Evolutionary conservation across 2,888 invertebrate genomes (phyloP), one percentile per base, ranked within the genome.

Genomic region (Reticulitermes lucifugus): DNA sequence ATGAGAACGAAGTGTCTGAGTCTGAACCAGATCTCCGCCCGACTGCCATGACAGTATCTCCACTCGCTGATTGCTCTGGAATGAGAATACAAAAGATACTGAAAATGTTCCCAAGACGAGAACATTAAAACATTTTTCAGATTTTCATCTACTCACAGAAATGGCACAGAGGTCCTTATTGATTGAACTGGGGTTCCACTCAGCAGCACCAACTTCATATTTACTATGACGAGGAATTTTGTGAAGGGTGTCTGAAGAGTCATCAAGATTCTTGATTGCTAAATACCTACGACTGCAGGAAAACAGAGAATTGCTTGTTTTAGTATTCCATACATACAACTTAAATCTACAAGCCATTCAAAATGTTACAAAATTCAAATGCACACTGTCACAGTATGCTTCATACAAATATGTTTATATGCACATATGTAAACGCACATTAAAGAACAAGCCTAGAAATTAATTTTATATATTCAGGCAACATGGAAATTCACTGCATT

Each of bases 121-220:
- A 35, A 22, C 6, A 14, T 18, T 21, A 29, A 73, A 3, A 73
- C 73, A n/a, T 18, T 25, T 35, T 25, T 25, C 14, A 35, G 22
- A 73, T 22, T 14, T 25, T 73, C 21, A 55, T 14, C 14, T 55
- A 91, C 93, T 93, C 91, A 98, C 98, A 86, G 98, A 97, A 88
- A 98, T 96, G 79, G 97, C 97, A 91, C 97, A 97, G 55, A 96
- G 92, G 89, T 96, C 95, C 89, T 94, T 94, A 85, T 96, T 95
- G 83, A 94, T 93, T 84, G 94, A 92, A 71, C 95, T 96, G 83
- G 96, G 97, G 90, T 97, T 98, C 96, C 98, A 98, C 91, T 98
- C 98, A 0, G 98, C 97, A 22, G 96, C 96, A 7, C 96, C 96
- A 0, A 98, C 97, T 90, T 98, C 98, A 91, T 98, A 98, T 92